phyloP scores from a whole-genome alignment of 1,140 invertebrate species.

The Schlechtendalia chinensis region DNA sequence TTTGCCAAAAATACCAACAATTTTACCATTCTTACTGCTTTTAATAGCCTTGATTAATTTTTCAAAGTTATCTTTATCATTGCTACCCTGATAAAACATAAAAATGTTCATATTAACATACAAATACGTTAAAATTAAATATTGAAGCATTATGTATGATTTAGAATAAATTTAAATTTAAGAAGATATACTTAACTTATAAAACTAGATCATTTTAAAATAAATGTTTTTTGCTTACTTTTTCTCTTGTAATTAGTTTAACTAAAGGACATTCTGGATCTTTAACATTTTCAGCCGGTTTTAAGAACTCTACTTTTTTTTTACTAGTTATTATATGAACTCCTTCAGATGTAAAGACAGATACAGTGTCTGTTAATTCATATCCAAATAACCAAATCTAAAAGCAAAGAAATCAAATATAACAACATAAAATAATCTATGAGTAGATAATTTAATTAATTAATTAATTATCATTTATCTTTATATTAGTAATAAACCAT shows the following conservation, averaged over 20 bases:
- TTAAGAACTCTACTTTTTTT: constrained; percentile 96
- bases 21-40: constrained; percentile 85
- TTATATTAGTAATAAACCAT: no score
- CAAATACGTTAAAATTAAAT: no score
- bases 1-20: constrained; percentile 88
- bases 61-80: constrained; percentile 91
- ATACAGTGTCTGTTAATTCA: constrained; percentile 92
- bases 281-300: constrained; percentile 84
- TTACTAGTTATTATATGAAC: constrained; percentile 93
- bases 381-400: constrained; percentile 97
- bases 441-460: no score
- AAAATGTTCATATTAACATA: no score
- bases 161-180: no score
- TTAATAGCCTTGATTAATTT: constrained; percentile 84
- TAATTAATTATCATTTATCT: no score
- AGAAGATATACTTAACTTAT: no score
- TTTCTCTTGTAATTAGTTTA: constrained; percentile 86
- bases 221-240: constrained; percentile 64
- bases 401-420: neutral
- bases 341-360: constrained; percentile 79
- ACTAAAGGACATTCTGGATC: constrained; percentile 81
- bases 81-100: constrained; percentile 69
- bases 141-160: no score
- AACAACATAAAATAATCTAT: neutral
- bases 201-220: no score